Evolutionary conservation across 2,888 invertebrate species (phyloP).

Genomic region (Eledona agricola): DNA sequence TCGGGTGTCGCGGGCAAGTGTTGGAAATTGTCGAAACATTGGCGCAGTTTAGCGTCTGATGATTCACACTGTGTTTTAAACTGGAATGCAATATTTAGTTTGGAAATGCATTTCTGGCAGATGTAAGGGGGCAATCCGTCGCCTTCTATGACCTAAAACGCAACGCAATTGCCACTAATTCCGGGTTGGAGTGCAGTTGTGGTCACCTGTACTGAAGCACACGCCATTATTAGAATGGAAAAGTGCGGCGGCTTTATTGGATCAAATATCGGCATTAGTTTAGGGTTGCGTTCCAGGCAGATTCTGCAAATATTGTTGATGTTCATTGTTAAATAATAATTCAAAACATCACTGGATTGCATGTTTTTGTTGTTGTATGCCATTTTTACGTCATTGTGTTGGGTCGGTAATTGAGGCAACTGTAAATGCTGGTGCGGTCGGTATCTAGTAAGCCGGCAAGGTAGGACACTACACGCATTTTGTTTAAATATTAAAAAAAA

Average conservation of each 20-base stretch:
- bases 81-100: slow-evolving; percentile 60
- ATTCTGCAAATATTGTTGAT: slow-evolving; percentile 61
- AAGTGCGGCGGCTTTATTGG: slow-evolving; percentile 61
- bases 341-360: slow-evolving; percentile 56
- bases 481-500: too few species aligned
- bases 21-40: slow-evolving; percentile 56
- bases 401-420: too few species aligned
- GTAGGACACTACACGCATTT: too few species aligned
- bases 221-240: slow-evolving; percentile 61
- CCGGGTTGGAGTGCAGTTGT: too few species aligned
- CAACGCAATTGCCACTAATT: neutral
- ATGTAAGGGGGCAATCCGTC: slow-evolving; percentile 61
- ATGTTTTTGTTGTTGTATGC: slow-evolving; percentile 50
- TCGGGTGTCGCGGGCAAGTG: slow-evolving; percentile 53
- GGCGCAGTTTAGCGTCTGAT: slow-evolving; percentile 59
- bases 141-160: slow-evolving; percentile 58
- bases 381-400: slow-evolving; percentile 31
- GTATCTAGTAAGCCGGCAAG: too few species aligned
- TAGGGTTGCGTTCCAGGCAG: slow-evolving; percentile 60
- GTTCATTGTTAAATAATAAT: slow-evolving; percentile 61
- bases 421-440: too few species aligned
- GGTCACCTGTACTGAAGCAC: slow-evolving; percentile 61
- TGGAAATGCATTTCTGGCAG: slow-evolving; percentile 60
- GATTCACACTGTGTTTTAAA: slow-evolving; percentile 62
- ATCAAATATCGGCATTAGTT: slow-evolving; percentile 62